phyloP scores from a whole-genome alignment of 2,797 vertebrate genomes.

The Amphiprion clarkii region DNA sequence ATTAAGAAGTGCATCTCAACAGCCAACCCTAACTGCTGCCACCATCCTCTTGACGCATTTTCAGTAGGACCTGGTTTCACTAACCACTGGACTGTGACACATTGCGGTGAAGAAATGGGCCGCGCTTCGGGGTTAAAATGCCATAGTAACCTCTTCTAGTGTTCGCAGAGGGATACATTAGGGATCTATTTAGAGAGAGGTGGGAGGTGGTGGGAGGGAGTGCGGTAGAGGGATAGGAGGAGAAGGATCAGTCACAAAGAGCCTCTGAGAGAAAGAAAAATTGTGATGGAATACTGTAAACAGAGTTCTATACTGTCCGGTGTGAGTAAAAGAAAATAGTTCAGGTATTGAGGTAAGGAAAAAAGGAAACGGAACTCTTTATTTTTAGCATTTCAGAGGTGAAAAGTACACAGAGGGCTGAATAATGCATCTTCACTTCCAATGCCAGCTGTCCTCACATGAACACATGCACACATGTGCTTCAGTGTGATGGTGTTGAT shows the following conservation, averaged over 20 bases:
- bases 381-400: slow-evolving; percentile 55
- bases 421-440: slow-evolving; percentile 65
- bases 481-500: slow-evolving; percentile 12
- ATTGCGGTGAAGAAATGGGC: slow-evolving; percentile 46
- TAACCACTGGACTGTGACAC: slow-evolving; percentile 56
- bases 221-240: slow-evolving; percentile 16
- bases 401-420: slow-evolving; percentile 55
- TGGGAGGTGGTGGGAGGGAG: slow-evolving; percentile 50
- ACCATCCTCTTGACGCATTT: slow-evolving; percentile 7
- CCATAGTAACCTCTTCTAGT: slow-evolving; percentile 66
- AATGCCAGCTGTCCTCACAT: slow-evolving; percentile 42
- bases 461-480: slow-evolving; percentile 9
- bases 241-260: slow-evolving; percentile 40
- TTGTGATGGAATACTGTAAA: slow-evolving; percentile 19
- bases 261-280: slow-evolving; percentile 27
- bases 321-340: background rate
- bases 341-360: slow-evolving; percentile 3
- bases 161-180: slow-evolving; percentile 66
- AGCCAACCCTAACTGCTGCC: background rate
- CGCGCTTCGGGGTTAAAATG: slow-evolving; percentile 67
- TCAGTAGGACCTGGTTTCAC: slow-evolving; percentile 35
- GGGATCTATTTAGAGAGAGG: slow-evolving; percentile 67
- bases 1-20: background rate
- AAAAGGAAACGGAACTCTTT: slow-evolving; percentile 24
- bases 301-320: background rate